Evolutionary conservation across 2,113 vertebrate genomes (phyloP).

Genomic region (Misgurnus anguillicaudatus): DNA sequence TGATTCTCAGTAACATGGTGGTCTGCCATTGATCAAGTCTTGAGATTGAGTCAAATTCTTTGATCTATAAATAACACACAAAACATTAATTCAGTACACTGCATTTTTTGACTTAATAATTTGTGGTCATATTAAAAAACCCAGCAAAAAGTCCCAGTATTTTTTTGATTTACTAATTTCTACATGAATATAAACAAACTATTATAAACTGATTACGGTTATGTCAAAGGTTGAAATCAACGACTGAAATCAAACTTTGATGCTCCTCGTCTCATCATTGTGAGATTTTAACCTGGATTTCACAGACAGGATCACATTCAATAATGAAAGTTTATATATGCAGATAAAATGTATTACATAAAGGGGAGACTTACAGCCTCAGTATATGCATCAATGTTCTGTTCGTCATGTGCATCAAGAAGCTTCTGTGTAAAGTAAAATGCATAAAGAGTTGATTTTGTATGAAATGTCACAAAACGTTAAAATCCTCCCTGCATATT

Average conservation of each 20-base stretch:
- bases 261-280: not conserved
- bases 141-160: too few relatives aligned
- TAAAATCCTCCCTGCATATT: too few relatives aligned
- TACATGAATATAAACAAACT: too few relatives aligned
- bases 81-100: not conserved
- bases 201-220: too few relatives aligned
- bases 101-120: not conserved
- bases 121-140: too few relatives aligned
- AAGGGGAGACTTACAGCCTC: constrained; percentile 71
- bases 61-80: constrained; percentile 67
- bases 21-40: constrained; percentile 83
- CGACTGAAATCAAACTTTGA: too few relatives aligned
- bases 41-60: constrained; percentile 79
- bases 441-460: not conserved
- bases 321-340: too few relatives aligned
- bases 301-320: too few relatives aligned
- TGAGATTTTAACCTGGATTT: not conserved
- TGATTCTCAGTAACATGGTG: constrained; percentile 79
- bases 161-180: too few relatives aligned
- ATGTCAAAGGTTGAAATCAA: too few relatives aligned
- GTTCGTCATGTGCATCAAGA: constrained; percentile 79
- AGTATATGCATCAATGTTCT: constrained; percentile 77
- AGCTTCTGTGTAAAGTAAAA: constrained; percentile 70
- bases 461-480: not conserved
- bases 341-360: not conserved